phyloP scores from a whole-genome alignment of 2,797 vertebrate genomes.

The Rhodeus uyekii region DNA sequence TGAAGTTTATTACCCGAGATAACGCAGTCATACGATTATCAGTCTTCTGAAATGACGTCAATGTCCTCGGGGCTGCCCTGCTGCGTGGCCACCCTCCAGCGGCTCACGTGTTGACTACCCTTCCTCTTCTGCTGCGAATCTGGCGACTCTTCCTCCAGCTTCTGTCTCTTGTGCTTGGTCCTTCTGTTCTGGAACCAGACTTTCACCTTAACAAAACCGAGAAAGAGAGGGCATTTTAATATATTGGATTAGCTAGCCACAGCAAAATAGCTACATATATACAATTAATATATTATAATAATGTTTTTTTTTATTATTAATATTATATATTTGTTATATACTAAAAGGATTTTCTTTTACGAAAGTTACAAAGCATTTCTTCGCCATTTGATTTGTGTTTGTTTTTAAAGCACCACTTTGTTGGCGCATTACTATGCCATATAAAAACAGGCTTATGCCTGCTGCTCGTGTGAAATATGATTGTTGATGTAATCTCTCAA shows the following conservation, averaged over 20 bases:
- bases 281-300: background rate
- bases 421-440: background rate
- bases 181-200: constrained; percentile 84
- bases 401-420: background rate
- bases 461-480: background rate
- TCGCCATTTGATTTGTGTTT: background rate
- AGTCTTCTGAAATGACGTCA: constrained; percentile 83
- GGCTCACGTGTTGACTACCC: constrained; percentile 82
- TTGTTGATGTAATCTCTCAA: background rate
- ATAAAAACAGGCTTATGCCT: constrained; percentile 4
- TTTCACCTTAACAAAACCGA: constrained; percentile 71
- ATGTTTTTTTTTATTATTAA: background rate
- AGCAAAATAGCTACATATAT: background rate
- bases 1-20: constrained; percentile 6
- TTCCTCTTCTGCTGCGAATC: constrained; percentile 84
- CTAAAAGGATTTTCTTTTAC: too few species aligned
- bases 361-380: background rate
- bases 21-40: constrained; percentile 45
- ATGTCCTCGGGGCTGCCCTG: constrained; percentile 77
- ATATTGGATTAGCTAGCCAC: background rate
- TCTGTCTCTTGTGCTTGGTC: constrained; percentile 88
- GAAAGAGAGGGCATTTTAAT: background rate
- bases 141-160: constrained; percentile 84
- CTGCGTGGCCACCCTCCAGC: constrained; percentile 83
- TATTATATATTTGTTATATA: background rate